These are phyloP conservation scores for Trilocha varians DNA, from an alignment of 2,888 invertebrate genomes.

Conservation along the genomic window DNA sequence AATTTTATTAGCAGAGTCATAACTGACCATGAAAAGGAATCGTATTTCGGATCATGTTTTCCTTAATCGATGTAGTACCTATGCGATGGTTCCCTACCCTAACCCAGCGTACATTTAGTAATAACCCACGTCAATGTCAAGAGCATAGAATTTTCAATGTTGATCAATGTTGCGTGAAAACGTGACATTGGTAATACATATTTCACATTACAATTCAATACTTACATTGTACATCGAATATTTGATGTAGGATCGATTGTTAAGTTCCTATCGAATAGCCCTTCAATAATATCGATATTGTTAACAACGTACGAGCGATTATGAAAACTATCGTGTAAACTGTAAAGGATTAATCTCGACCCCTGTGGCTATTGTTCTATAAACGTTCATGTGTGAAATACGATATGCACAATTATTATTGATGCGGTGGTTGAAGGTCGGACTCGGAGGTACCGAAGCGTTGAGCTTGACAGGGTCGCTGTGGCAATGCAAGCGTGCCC, in stretches of 20 bases:
- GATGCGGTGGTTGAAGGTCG: background rate
- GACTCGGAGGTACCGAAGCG: slow-evolving; percentile 2
- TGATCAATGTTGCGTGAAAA: background rate
- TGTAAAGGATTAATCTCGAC: background rate
- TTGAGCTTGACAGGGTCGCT: background rate
- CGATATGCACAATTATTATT: background rate
- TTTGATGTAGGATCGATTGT: background rate
- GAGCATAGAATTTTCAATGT: background rate
- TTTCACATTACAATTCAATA: background rate
- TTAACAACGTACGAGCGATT: background rate
- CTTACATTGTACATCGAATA: background rate
- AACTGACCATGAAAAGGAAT: background rate
- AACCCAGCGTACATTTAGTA: background rate
- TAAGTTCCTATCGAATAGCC: background rate
- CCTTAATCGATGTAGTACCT: background rate
- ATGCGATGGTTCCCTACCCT: background rate
- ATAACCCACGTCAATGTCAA: background rate
- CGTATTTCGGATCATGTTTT: background rate
- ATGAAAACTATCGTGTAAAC: background rate
- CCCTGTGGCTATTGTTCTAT: background rate
- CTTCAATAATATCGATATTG: background rate
- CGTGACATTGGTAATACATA: background rate
- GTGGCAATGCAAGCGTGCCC: too few species aligned
- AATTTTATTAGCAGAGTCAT: background rate
- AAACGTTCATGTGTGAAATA: background rate